Evolutionary conservation across 2,113 vertebrate genomes (phyloP), one percentile per base, ranked within the genome.

Genomic region (Sinosuthora webbiana): DNA sequence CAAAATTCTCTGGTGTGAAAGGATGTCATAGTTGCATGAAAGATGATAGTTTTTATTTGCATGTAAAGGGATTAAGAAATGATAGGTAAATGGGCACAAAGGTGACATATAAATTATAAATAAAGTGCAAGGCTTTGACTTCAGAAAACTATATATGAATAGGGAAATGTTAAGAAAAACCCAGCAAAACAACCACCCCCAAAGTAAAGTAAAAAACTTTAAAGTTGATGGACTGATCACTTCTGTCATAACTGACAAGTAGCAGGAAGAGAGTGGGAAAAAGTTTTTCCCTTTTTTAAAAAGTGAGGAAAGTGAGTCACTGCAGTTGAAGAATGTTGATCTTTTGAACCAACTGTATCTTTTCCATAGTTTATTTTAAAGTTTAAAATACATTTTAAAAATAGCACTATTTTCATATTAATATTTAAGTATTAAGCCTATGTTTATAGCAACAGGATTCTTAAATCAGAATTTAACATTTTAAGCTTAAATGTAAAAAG

Each of bases 351-450:
- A 76, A 16, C 39, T 45, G 28, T 88, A 23, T 78, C 30, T 71
- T 91, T 73, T 95, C 83, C 77, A 53, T 84, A 82, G 65, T 37
- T 95, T 88, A 86, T 86, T 94, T 94, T 79, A 23, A 93, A 87
- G 44, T 89, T 89, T 60, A 87, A 92, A 83, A 84, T 67, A 63
- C 71, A 23, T 81, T 89, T 96, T 90, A 1, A 25, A 95, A 89
- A 78, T 73, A 92, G 50, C 50, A 63, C 65, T 95, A 83, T 95
- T 96, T 96, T 94, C 86, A 55, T 92, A 87, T 74, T 89, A 64
- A 53, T 93, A 45, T 81, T 92, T 92, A 67, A 91, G 39, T 75
- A 53, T 87, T 75, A 90, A 88, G 25, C 70, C 50, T 86, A 3
- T 89, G 87, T 89, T 88, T 86, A 44, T 62, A 91, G 63, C 56